Conservation (phyloP, 64 coral and sea anemone genomes). For the Dendronephthya gigantea region DNA sequence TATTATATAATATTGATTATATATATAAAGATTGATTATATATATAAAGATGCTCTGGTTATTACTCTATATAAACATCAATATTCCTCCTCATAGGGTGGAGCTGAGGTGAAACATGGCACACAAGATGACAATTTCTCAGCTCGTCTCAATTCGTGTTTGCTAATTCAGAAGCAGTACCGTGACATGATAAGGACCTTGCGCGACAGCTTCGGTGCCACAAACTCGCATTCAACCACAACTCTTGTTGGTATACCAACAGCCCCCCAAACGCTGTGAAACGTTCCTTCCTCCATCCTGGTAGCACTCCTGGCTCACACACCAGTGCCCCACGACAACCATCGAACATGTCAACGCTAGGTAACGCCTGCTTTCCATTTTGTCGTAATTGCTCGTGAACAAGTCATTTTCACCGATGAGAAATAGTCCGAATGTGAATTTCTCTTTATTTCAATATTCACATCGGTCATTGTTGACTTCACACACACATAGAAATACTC, state of each 20-base stretch:
- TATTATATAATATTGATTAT: too few species aligned
- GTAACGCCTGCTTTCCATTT: background rate
- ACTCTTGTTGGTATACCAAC: background rate
- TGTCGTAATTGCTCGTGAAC: background rate
- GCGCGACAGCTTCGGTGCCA: conserved; percentile 65
- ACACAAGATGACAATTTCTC: conserved; percentile 65
- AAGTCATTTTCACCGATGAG: background rate
- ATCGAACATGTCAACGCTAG: background rate
- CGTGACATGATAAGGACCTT: conserved; percentile 83
- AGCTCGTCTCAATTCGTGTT: conserved; percentile 55
- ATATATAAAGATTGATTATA: too few species aligned
- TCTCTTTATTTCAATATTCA: too few species aligned
- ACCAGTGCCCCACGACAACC: background rate
- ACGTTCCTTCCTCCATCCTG: background rate
- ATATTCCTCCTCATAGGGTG: background rate
- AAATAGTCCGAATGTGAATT: too few species aligned
- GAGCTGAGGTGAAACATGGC: conserved; percentile 6
- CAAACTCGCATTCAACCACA: conserved; percentile 23
- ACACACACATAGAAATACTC: too few species aligned
- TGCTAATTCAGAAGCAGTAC: conserved; percentile 88
- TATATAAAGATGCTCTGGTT: too few species aligned
- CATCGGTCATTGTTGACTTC: too few species aligned
- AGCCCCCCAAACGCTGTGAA: background rate
- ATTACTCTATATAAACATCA: too few species aligned
- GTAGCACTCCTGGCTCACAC: background rate